Percentiles rank a stretch among this genome's conserved stretches.
Evolutionary conservation across 1,140 invertebrate species (phyloP).

Genomic region (Lerema accius): DNA sequence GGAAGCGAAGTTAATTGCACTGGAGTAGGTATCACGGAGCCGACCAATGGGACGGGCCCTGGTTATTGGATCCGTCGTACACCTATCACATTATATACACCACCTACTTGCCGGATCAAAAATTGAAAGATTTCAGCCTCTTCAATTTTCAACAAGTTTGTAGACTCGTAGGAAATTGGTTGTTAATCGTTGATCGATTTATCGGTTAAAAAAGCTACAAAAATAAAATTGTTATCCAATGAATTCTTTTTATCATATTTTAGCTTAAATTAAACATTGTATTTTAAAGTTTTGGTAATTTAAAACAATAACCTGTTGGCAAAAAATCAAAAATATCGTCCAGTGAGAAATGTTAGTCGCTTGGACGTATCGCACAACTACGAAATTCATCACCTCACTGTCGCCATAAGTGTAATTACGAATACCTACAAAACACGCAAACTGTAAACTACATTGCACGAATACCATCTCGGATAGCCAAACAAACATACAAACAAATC

Average conservation of each 20-base stretch:
- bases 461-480: conserved; percentile 5
- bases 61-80: conserved; percentile 43
- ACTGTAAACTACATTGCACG: conserved; percentile 2
- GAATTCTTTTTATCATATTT: too few species aligned
- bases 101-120: background rate
- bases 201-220: too few species aligned
- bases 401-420: background rate
- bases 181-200: too few species aligned
- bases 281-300: too few species aligned
- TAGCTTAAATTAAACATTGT: too few species aligned
- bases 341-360: too few species aligned
- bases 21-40: conserved; percentile 59
- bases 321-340: too few species aligned
- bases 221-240: too few species aligned
- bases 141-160: background rate
- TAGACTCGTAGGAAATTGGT: background rate
- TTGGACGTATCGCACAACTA: background rate
- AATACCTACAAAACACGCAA: conserved; percentile 6
- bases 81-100: conserved; percentile 7
- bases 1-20: conserved; percentile 64
- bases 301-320: too few species aligned
- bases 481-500: conserved; percentile 47
- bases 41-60: conserved; percentile 59
- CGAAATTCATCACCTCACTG: background rate
- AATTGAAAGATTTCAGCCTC: background rate